Evolutionary conservation across 1,140 invertebrate species (phyloP).

Genomic region (Heterodera schachtii): DNA sequence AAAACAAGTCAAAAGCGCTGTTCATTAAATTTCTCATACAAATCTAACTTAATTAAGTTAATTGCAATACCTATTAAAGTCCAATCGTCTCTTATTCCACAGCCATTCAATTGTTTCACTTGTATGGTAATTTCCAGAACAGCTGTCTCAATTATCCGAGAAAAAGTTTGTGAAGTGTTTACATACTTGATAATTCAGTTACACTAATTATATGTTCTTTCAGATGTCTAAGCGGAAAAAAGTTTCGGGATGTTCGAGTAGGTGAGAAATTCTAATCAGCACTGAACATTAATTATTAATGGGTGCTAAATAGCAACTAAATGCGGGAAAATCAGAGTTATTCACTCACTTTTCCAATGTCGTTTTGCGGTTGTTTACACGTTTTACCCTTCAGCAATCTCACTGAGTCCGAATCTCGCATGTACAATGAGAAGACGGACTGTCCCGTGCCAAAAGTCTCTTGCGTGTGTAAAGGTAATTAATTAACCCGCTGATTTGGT

Average conservation of each 20-base stretch:
- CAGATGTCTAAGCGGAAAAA: not conserved
- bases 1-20: too few species aligned
- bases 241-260: not conserved
- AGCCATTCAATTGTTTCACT: not conserved
- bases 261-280: not conserved
- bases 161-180: not conserved
- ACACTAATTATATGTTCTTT: not conserved
- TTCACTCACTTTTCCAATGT: too few species aligned
- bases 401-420: not conserved
- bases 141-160: not conserved
- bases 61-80: too few species aligned
- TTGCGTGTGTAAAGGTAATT: slow-evolving; percentile 22
- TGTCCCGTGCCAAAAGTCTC: slow-evolving; percentile 26
- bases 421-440: slow-evolving; percentile 19
- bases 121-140: not conserved
- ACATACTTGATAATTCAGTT: too few species aligned
- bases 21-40: too few species aligned
- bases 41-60: too few species aligned
- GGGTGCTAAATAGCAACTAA: too few species aligned
- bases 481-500: too few species aligned
- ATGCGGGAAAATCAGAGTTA: too few species aligned
- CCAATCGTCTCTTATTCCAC: not conserved
- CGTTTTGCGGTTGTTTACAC: too few species aligned
- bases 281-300: not conserved
- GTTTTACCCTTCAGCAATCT: not conserved